Conservation (phyloP, 2,113 vertebrate genomes). For the Hemiscyllium ocellatum region DNA sequence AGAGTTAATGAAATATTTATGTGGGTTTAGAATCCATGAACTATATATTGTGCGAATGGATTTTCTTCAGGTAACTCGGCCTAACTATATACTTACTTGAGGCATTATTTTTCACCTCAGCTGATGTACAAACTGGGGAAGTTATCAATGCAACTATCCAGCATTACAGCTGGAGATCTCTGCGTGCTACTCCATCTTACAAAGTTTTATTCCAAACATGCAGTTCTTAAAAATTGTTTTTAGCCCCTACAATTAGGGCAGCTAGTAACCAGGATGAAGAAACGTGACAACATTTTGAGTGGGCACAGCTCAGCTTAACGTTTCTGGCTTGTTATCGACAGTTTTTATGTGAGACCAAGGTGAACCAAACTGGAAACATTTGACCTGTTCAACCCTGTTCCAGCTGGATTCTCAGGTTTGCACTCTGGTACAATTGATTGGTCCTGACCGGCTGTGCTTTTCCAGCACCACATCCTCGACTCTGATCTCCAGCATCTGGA, state of each 20-base stretch:
- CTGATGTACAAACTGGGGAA: background rate
- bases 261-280: background rate
- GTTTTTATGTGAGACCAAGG: too few species aligned
- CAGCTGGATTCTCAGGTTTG: background rate
- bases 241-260: too few species aligned
- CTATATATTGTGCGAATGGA: background rate
- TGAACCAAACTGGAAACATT: background rate
- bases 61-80: background rate
- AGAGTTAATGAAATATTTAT: background rate
- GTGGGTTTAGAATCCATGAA: background rate
- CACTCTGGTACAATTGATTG: background rate
- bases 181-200: background rate
- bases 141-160: background rate
- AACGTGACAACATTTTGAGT: background rate
- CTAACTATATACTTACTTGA: background rate
- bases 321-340: background rate
- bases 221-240: background rate
- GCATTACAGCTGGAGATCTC: background rate
- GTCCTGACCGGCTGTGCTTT: too few species aligned
- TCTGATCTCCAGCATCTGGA: too few species aligned
- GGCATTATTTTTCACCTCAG: background rate
- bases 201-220: background rate
- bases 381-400: background rate
- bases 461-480: too few species aligned
- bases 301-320: background rate